A percentile compares a stretch with the other conserved stretches of the same genome.
Conservation (phyloP, 2,113 vertebrate genomes). For the Parus major region DNA sequence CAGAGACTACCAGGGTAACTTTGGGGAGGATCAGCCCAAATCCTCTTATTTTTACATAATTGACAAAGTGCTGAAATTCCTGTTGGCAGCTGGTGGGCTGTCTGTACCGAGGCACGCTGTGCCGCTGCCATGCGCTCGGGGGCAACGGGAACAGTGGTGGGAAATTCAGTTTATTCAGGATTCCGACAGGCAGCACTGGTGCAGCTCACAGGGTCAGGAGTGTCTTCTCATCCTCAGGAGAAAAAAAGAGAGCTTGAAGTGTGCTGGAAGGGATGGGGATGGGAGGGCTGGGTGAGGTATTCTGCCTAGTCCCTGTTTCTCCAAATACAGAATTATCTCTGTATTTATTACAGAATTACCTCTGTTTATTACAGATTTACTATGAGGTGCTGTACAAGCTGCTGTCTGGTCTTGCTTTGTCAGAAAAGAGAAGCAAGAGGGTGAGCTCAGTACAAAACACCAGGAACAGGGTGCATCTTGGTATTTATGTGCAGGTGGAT, state of each 20-base stretch:
- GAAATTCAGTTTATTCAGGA: conserved; percentile 30
- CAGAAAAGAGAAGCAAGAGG: neutral
- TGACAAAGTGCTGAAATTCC: conserved; percentile 58
- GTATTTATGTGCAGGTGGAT: neutral
- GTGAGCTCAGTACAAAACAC: neutral
- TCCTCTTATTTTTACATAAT: conserved; percentile 34
- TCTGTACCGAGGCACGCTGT: neutral
- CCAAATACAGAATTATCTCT: neutral
- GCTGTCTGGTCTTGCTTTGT: neutral
- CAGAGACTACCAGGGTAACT: neutral
- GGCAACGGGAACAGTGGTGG: conserved; percentile 15
- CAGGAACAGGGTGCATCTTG: neutral
- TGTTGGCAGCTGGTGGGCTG: conserved; percentile 67
- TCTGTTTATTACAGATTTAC: neutral
- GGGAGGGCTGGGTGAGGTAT: neutral
- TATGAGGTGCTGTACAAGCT: neutral
- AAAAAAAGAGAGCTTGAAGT: conserved; percentile 40
- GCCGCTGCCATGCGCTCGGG: conserved; percentile 18
- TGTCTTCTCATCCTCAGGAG: conserved; percentile 20
- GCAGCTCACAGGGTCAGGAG: conserved; percentile 34
- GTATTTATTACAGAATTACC: neutral
- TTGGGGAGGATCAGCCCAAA: conserved; percentile 1
- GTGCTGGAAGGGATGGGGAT: conserved; percentile 52
- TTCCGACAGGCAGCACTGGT: conserved; percentile 21
- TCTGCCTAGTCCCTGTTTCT: neutral